A percentile compares a stretch with the other conserved stretches of the same genome.
These are phyloP conservation scores for Spinibarbus caldwelli DNA, from an alignment of 2,797 vertebrate genomes.

Conservation along the genomic window DNA sequence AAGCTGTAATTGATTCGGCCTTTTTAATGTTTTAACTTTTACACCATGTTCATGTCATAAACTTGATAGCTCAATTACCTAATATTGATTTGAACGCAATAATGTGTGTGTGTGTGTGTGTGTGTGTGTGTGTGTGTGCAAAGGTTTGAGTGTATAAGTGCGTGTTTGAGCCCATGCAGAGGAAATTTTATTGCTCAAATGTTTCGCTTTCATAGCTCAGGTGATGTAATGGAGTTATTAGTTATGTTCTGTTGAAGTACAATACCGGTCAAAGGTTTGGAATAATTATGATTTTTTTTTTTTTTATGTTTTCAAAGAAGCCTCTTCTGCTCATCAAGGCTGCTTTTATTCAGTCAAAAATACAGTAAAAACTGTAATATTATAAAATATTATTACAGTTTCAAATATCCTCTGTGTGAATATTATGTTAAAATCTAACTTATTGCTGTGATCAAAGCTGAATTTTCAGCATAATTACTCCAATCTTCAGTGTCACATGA, in stretches of 20 bases:
- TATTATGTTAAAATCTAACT: rapidly evolving
- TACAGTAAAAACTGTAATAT: not conserved
- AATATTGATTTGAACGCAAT: conserved; percentile 45
- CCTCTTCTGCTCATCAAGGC: not conserved
- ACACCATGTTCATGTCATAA: conserved; percentile 51
- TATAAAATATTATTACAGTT: not conserved
- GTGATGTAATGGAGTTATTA: not conserved
- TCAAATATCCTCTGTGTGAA: not conserved
- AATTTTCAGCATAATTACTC: not conserved
- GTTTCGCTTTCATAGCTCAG: conserved; percentile 10
- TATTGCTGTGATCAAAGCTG: not conserved
- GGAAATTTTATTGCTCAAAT: conserved; percentile 11
- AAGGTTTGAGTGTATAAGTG: conserved; percentile 9
- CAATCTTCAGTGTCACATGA: not conserved
- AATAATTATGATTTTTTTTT: no score
- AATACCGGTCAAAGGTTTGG: not conserved
- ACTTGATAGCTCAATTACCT: conserved; percentile 53
- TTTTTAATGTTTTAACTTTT: conserved; percentile 51
- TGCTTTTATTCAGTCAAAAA: not conserved
- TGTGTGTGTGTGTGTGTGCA: conserved; percentile 27
- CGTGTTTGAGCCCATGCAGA: conserved; percentile 18
- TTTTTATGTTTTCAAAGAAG: not conserved
- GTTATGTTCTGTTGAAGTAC: not conserved
- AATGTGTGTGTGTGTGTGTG: conserved; percentile 35
- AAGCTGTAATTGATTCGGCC: conserved; percentile 47